Evolutionary conservation across 2,113 vertebrate species (phyloP), one percentile per base, ranked within the genome.

Genomic region (Echinops telfairi): DNA sequence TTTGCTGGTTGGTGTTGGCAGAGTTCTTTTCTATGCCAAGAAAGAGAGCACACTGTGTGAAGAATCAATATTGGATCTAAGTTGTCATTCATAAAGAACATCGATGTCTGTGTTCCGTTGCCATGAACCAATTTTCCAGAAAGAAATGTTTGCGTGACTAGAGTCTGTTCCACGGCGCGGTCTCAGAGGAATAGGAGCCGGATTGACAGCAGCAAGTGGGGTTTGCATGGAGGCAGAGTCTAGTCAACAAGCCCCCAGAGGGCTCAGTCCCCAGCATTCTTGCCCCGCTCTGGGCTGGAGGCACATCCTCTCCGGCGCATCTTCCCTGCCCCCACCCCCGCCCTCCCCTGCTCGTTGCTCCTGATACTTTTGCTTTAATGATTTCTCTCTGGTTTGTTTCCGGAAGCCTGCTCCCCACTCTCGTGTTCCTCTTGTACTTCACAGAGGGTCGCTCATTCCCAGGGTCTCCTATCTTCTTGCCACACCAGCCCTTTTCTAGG

Each of bases 1-100:
- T 82, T 76, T 71, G 31, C 3, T 6, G 81, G 14, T 62, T 86
- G 83, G 84, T 91, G 20, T 68, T 85, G 58, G 53, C 68, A 92
- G 27, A 36, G 29, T 92, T 77, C 78, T 76, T 93, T 83, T 94
- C 43, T 76, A 38, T 88, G 91, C 82, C 78, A 9, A 80, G 85
- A 92, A 85, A 84, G 25, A 87, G 4, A 79, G 22, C 85, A 93
- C 29, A 85, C 36, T 53, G 87, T 66, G 47, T 43, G 36, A 68
- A 81, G 79, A 89, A 64, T 84, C 94, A 95, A 75, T 78, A 82
- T 47, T 75, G 31, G 80, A 60, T 43, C 75, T 92, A 90, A 92
- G 91, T 86, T 93, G 62, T 92, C 78, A 76, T 33, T 75, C 38
- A 3, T 43, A 75, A 94, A 70, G 77, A 80, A 58, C 83, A 64